These are phyloP conservation scores for Phaethon lepturus DNA, from an alignment of 2,113 vertebrate genomes.

Conservation along the genomic window DNA sequence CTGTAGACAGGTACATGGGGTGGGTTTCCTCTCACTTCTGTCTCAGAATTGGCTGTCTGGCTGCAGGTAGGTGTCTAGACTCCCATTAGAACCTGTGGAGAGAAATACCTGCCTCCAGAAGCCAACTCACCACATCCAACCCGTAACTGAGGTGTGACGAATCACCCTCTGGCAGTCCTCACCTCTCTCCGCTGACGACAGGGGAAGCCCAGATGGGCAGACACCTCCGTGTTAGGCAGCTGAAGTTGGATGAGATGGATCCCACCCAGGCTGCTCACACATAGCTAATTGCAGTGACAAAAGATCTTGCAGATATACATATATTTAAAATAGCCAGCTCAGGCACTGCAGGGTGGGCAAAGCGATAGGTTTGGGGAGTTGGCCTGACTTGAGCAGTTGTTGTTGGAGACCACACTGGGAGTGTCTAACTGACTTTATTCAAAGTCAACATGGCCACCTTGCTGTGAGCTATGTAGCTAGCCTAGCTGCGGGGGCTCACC, in stretches of 20 bases:
- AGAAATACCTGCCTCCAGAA: not conserved
- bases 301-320: not conserved
- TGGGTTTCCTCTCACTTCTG: not conserved
- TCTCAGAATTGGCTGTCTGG: not conserved
- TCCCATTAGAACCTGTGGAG: not conserved
- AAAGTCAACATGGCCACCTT: accelerated
- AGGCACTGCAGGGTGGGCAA: not conserved
- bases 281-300: not conserved
- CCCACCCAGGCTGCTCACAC: slow-evolving; percentile 29
- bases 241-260: not conserved
- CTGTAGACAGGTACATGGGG: not conserved
- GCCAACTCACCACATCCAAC: not conserved
- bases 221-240: not conserved
- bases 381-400: not conserved
- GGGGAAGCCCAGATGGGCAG: not conserved
- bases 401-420: not conserved
- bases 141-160: not conserved
- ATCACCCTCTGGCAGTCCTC: slow-evolving; percentile 24
- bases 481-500: not conserved
- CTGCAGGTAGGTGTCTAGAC: slow-evolving; percentile 1
- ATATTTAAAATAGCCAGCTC: not conserved
- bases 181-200: not conserved
- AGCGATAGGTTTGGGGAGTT: accelerated
- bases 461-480: accelerated
- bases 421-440: not conserved